phyloP scores from a whole-genome alignment of 1,140 invertebrate species.

The Heliconius nattereri region DNA sequence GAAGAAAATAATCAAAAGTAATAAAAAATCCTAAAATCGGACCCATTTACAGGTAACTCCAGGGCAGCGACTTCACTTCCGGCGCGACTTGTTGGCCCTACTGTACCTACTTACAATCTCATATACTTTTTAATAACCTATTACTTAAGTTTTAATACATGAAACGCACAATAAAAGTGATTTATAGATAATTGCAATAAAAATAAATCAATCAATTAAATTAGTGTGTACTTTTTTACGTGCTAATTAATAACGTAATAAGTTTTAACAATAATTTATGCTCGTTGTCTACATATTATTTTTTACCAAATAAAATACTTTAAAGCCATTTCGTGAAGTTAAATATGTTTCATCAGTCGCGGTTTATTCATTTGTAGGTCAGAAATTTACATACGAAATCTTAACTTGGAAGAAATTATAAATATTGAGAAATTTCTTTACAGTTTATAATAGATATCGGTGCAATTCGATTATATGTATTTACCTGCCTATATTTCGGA shows the following conservation, averaged over 20 bases:
- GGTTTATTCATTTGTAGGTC: conserved; percentile 36
- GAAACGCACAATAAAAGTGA: neutral
- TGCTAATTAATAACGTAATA: neutral
- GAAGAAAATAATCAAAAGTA: no score
- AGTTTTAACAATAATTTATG: neutral
- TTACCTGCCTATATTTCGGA: no score
- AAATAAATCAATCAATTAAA: neutral
- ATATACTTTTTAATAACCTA: neutral
- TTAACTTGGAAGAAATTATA: neutral
- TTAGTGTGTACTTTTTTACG: neutral
- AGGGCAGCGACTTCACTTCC: no score
- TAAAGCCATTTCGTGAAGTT: conserved; percentile 16
- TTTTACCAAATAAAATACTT: neutral
- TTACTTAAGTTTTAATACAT: neutral
- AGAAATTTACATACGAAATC: conserved; percentile 35
- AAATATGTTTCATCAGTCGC: conserved; percentile 38
- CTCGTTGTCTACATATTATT: neutral
- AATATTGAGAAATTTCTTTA: neutral
- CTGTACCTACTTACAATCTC: neutral
- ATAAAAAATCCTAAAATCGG: no score
- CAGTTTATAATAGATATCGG: neutral
- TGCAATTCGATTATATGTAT: neutral
- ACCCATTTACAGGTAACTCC: no score
- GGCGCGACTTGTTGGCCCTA: no score
- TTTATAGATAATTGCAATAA: neutral